These are phyloP conservation scores for Magallana angulata DNA, from an alignment of 1,140 invertebrate species.

Conservation along the genomic window DNA sequence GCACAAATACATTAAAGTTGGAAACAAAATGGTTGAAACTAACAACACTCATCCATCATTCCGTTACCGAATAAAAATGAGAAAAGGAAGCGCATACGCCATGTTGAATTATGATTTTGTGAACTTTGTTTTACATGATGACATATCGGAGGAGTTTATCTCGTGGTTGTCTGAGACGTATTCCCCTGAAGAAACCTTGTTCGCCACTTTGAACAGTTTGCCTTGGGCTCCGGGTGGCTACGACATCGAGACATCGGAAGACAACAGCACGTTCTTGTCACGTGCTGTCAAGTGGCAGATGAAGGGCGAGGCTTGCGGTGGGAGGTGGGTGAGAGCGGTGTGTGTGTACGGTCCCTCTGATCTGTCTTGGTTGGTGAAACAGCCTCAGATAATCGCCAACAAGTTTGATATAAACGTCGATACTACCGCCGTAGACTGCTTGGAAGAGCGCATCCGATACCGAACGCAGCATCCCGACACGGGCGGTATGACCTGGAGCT, in stretches of 20 bases:
- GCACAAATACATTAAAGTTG: constrained; percentile 45
- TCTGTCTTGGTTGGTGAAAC: constrained; percentile 64
- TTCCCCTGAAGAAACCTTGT: constrained; percentile 65
- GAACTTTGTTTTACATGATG: constrained; percentile 58
- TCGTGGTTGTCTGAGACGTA: constrained; percentile 62
- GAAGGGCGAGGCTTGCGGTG: constrained; percentile 41
- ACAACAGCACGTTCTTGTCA: constrained; percentile 36
- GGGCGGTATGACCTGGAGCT: constrained; percentile 53
- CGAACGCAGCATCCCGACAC: constrained; percentile 34
- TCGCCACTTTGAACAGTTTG: constrained; percentile 61
- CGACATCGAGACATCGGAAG: constrained; percentile 41
- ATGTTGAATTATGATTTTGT: constrained; percentile 66
- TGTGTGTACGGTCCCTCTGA: constrained; percentile 64
- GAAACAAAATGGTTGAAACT: constrained; percentile 41
- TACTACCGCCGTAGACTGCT: constrained; percentile 68
- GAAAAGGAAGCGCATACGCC: constrained; percentile 65
- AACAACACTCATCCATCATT: constrained; percentile 47
- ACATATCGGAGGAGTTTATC: constrained; percentile 56
- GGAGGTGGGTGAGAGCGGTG: constrained; percentile 41
- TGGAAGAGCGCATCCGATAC: constrained; percentile 65
- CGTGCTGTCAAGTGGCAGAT: constrained; percentile 58
- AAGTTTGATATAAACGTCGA: constrained; percentile 72
- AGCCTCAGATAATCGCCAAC: constrained; percentile 73
- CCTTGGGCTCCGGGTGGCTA: constrained; percentile 65
- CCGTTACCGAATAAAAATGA: constrained; percentile 55